A percentile compares a stretch with the other conserved stretches of the same genome.
Evolutionary conservation across 2,888 invertebrate species (phyloP).

Genomic region (Drosophila recens): DNA sequence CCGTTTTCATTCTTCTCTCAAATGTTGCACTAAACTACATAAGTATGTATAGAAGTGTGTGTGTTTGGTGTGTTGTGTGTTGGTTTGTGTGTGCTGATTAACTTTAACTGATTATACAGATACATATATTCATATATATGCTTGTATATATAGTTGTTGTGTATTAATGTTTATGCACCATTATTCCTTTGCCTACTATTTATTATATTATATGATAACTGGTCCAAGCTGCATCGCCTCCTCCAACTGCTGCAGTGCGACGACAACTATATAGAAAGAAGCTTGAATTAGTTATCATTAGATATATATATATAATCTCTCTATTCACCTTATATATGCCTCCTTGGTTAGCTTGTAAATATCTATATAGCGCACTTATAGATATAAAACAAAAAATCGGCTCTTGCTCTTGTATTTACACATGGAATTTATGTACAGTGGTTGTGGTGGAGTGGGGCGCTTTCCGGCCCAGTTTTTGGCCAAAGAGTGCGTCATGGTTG

Average conservation of each 20-base stretch:
- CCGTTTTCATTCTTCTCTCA: conserved; percentile 25
- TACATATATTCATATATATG: conserved; percentile 25
- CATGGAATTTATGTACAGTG: conserved; percentile 76
- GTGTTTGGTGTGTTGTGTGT: conserved; percentile 13
- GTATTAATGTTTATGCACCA: conserved; percentile 71
- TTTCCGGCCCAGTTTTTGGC: not conserved
- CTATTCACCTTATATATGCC: conserved; percentile 70
- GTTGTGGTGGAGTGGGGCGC: conserved; percentile 1
- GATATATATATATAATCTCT: not conserved
- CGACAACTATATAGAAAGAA: conserved; percentile 30
- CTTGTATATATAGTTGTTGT: conserved; percentile 30
- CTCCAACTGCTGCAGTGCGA: conserved; percentile 42
- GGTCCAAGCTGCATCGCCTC: conserved; percentile 69
- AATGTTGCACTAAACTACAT: conserved; percentile 54
- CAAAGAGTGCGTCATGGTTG: conserved; percentile 7
- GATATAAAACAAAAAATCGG: conserved; percentile 71
- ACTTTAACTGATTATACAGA: conserved; percentile 60
- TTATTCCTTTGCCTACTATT: conserved; percentile 75
- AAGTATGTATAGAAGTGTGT: conserved; percentile 18
- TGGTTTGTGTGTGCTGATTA: conserved; percentile 49
- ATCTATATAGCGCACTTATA: conserved; percentile 75
- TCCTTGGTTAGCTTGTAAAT: conserved; percentile 71
- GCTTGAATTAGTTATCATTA: not conserved
- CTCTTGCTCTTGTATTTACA: conserved; percentile 68
- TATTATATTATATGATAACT: conserved; percentile 75